Evolutionary conservation across 2,797 vertebrate species (phyloP).

Genomic region (Sylvia borin): DNA sequence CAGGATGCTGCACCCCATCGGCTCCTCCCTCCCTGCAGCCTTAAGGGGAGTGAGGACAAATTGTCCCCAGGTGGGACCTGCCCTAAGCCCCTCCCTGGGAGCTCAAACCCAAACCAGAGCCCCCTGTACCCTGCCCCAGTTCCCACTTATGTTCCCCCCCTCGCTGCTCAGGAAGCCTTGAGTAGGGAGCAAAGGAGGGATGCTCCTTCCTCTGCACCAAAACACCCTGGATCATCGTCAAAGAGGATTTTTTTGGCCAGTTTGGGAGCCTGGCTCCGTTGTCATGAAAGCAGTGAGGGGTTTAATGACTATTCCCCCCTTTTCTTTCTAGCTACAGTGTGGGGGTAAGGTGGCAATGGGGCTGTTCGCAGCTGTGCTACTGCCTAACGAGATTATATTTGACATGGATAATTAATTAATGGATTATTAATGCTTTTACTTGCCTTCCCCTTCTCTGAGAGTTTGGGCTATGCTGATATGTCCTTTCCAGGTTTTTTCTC

Average conservation of each 20-base stretch:
- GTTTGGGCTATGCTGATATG: not conserved
- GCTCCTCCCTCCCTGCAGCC: not conserved
- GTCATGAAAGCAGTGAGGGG: not conserved
- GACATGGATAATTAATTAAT: not conserved
- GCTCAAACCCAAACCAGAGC: not conserved
- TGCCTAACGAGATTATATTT: not conserved
- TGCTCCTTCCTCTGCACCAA: not conserved
- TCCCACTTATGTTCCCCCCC: not conserved
- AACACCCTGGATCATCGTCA: not conserved
- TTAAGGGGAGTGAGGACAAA: not conserved
- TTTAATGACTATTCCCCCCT: not conserved
- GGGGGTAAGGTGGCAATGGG: not conserved
- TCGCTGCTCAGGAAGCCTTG: not conserved
- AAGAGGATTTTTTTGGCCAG: not conserved
- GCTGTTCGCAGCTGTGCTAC: not conserved
- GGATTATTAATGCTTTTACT: not conserved
- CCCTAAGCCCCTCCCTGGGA: not conserved
- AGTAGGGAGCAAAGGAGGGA: not conserved
- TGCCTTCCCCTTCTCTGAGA: not conserved
- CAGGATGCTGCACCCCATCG: rapidly evolving
- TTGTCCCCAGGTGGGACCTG: not conserved
- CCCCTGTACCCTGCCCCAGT: rapidly evolving
- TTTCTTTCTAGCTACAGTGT: not conserved
- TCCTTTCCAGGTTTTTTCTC: not conserved
- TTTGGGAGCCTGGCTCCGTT: not conserved